Conservation (phyloP, 2,888 invertebrate genomes). For the Hipparchia sbordonii region DNA sequence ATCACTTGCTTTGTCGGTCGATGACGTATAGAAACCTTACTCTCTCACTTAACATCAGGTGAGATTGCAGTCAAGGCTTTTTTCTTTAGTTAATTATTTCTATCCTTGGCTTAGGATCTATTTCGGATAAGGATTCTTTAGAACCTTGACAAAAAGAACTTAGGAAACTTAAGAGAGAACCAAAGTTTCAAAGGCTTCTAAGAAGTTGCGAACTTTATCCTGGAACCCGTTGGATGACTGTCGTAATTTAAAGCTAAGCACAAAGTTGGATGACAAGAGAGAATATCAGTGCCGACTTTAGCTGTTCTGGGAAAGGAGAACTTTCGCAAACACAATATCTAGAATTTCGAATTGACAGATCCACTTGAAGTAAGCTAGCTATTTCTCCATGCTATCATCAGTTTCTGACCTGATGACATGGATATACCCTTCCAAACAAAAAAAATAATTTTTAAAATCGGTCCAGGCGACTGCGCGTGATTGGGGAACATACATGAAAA, state of each 20-base stretch:
- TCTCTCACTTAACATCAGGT: too few relatives aligned
- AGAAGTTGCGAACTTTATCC: background rate
- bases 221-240: background rate
- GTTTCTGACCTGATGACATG: too few relatives aligned
- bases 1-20: too few relatives aligned
- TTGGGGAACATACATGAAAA: too few relatives aligned
- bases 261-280: constrained; percentile 1
- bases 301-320: background rate
- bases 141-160: background rate
- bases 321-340: background rate
- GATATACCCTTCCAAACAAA: too few relatives aligned
- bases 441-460: too few relatives aligned
- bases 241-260: background rate
- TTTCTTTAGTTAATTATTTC: background rate
- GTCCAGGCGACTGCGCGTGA: too few relatives aligned
- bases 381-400: too few relatives aligned
- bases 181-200: constrained; percentile 8
- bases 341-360: background rate
- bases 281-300: background rate
- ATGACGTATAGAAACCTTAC: too few relatives aligned
- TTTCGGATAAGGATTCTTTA: background rate
- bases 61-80: too few relatives aligned
- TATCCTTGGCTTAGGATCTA: background rate
- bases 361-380: too few relatives aligned
- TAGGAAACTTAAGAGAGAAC: background rate